Evolutionary conservation across 1,140 invertebrate species (phyloP), one percentile per base, ranked within the genome.

Genomic region (Venustaconcha ellipsiformis): DNA sequence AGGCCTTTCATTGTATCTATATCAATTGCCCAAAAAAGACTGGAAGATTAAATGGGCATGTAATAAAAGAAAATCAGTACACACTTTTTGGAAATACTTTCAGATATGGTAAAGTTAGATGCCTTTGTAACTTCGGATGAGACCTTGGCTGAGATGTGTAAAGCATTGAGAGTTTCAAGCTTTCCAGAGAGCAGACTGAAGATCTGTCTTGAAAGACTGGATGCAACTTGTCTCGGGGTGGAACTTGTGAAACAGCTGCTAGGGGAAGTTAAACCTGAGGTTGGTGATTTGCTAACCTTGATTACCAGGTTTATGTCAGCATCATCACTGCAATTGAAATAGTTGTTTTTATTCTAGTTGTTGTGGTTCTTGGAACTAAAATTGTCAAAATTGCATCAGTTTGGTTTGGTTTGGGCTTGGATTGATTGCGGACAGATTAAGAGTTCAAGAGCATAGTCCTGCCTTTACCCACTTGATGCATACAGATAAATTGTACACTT

Each of bases 81-180:
- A 18, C 4, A 60, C 17, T 60, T 23, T 60, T 60, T 18, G 17
- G 17, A 18, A 23, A 18, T 23, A 60, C 63, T 83, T 83, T 62
- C 79, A 86, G 85, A 84, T 70, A 73, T 81, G 12, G 78, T 89
- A 48, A 86, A 85, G 62, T 74, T 89, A 57, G 87, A 89, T 82
- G 84, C 83, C 14, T 88, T 85, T 79, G 78, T 89, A 14, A 80
- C 81, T 23, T 84, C 86, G 6, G 82, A 84, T 55, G 75, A 86
- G 18, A 83, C 84, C 17, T 78, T 84, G 62, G 72, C 82, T 67
- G 87, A 88, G 76, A 76, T 89, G 14, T 87, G 86, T 76, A 87
- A 87, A 68, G 87, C 88, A 17, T 67, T 88, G 30, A 86, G 85
- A 26, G 84, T 88, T 37, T 86, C 87, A 26, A 79, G 78, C 14